phyloP scores from a whole-genome alignment of 2,113 vertebrate genomes.

The human region GRCh38 chr1:108555501-108556000 shows the following conservation, averaged over 20 bases:
- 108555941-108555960: background rate
- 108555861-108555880: background rate
- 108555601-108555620: background rate
- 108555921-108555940: background rate
- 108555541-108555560: background rate
- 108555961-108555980: background rate
- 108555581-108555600: background rate
- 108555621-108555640: background rate
- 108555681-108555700: background rate
- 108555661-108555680: background rate
- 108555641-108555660: background rate
- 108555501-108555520: background rate
- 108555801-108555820: background rate
- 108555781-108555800: background rate
- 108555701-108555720: background rate
- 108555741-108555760: background rate
- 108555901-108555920: background rate
- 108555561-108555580: background rate
- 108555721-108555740: background rate
- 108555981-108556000: background rate
- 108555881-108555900: background rate
- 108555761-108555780: background rate
- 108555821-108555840: background rate
- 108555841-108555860: background rate
- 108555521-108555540: background rate